Percentiles rank a stretch among this genome's conserved stretches.
Evolutionary conservation across 2,113 vertebrate species (phyloP).

Genomic region (Pyxicephalus adspersus): DNA sequence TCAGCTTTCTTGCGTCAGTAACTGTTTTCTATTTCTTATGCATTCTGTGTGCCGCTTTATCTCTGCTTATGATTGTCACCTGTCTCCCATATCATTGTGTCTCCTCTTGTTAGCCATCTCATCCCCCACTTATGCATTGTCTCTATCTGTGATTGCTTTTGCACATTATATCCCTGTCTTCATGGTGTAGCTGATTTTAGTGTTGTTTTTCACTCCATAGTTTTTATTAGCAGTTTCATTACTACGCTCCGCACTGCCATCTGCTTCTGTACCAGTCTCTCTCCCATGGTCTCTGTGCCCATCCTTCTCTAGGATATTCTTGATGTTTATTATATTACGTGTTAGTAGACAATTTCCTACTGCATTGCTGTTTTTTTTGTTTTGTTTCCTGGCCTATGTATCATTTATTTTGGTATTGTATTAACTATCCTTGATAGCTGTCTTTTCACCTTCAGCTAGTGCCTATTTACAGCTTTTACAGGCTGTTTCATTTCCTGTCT

Average conservation of each 20-base stretch:
- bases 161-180: slow-evolving; percentile 19
- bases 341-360: background rate
- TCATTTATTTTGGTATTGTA: slow-evolving; percentile 38
- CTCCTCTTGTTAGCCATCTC: slow-evolving; percentile 34
- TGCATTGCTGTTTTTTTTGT: background rate
- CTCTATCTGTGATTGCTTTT: slow-evolving; percentile 28
- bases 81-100: slow-evolving; percentile 24
- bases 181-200: background rate
- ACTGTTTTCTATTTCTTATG: background rate
- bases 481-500: slow-evolving; percentile 33
- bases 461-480: slow-evolving; percentile 41
- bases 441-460: slow-evolving; percentile 55
- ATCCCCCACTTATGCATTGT: slow-evolving; percentile 23
- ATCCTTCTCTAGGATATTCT: slow-evolving; percentile 1
- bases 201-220: slow-evolving; percentile 19
- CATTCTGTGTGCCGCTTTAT: slow-evolving; percentile 5
- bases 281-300: slow-evolving; percentile 8
- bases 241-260: slow-evolving; percentile 25
- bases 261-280: slow-evolving; percentile 24
- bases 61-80: slow-evolving; percentile 29
- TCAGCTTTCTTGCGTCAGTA: background rate
- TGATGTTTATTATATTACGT: slow-evolving; percentile 34
- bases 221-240: slow-evolving; percentile 42
- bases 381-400: slow-evolving; percentile 28
- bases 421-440: slow-evolving; percentile 51